phyloP scores from a whole-genome alignment of 2,888 invertebrate genomes.

The Pycnomerus fuliginosus region DNA sequence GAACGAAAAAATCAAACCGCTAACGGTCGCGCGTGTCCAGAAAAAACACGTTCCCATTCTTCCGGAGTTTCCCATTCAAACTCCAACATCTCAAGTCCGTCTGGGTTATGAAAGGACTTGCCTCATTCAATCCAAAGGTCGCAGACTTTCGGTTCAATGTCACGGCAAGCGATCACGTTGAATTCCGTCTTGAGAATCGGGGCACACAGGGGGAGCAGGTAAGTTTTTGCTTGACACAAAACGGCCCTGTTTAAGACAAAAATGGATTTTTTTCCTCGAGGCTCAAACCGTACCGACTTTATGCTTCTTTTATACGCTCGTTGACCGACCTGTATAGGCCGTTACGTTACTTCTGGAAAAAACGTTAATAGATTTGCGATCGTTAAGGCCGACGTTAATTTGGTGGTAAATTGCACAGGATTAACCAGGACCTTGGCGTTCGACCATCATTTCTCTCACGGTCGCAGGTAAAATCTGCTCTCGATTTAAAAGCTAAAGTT shows the following conservation, averaged over 20 bases:
- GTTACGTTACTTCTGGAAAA: too few species aligned
- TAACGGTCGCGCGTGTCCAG: slow-evolving; percentile 10
- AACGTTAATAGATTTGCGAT: too few species aligned
- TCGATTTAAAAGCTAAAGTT: too few species aligned
- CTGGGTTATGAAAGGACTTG: slow-evolving; percentile 23
- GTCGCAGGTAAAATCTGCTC: too few species aligned
- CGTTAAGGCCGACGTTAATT: too few species aligned
- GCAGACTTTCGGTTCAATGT: slow-evolving; percentile 36
- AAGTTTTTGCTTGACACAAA: slow-evolving; percentile 3
- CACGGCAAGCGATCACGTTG: slow-evolving; percentile 31
- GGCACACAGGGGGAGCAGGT: slow-evolving; percentile 8
- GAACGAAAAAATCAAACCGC: slow-evolving; percentile 7
- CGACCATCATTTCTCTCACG: too few species aligned
- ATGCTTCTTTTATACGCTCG: too few species aligned
- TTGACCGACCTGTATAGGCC: too few species aligned
- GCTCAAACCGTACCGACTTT: slow-evolving; percentile 1
- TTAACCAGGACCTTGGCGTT: too few species aligned
- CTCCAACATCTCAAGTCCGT: slow-evolving; percentile 19
- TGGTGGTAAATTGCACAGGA: too few species aligned
- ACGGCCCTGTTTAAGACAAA: too few species aligned
- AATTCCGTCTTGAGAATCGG: slow-evolving; percentile 13
- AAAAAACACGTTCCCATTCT: slow-evolving; percentile 21
- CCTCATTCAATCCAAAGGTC: slow-evolving; percentile 25
- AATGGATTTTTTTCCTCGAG: slow-evolving; percentile 7
- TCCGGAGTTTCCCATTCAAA: slow-evolving; percentile 15